Evolutionary conservation across 2,113 vertebrate genomes (phyloP), one percentile per base, ranked within the genome.

Genomic region (Rhodinocichla rosea): DNA sequence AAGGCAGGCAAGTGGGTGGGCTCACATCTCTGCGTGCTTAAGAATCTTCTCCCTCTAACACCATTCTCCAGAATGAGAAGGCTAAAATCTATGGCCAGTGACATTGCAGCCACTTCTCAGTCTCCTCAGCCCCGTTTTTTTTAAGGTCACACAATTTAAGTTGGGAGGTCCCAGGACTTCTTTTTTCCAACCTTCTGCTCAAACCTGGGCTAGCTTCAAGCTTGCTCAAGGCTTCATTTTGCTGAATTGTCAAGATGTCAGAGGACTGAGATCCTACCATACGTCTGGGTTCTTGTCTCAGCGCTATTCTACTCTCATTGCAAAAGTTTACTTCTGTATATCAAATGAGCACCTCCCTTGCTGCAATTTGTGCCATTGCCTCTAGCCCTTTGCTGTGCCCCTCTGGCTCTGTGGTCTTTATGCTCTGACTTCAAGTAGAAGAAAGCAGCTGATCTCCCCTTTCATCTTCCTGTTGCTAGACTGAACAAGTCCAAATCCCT

Each of bases 21-120:
- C 1, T 2, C 57, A 17, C 13, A 55, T 37, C 30, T 55, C 56
- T 39, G 16, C 0, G 0, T 63, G 23, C 23, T 18, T 15, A 80
- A 94, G 84, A 68, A 68, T 45, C 23, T 35, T 50, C 55, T 32
- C 30, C 14, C 26, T 5, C 9, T 26, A 73, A 39, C 56, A 69
- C 20, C 6, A 0, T 21, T 33, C 44, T 73, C 12, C 81, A 89
- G 71, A 55, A 89, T 0, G 17, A 73, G 24, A 68, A 56, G 26
- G 45, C 22, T 67, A 85, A 75, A 90, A 75, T 28, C n/a, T 56
- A 9, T 19, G 8, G 79, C 33, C 53, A 65, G 18, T 30, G 15
- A 60, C 55, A 47, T 0, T 69, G 67, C 67, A 83, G 62, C 17
- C 40, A 52, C 33, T 87, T 73, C 39, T 83, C 40, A 67, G 53